phyloP scores from a whole-genome alignment of 1,140 invertebrate species.

The Mesaphorura yosii region DNA sequence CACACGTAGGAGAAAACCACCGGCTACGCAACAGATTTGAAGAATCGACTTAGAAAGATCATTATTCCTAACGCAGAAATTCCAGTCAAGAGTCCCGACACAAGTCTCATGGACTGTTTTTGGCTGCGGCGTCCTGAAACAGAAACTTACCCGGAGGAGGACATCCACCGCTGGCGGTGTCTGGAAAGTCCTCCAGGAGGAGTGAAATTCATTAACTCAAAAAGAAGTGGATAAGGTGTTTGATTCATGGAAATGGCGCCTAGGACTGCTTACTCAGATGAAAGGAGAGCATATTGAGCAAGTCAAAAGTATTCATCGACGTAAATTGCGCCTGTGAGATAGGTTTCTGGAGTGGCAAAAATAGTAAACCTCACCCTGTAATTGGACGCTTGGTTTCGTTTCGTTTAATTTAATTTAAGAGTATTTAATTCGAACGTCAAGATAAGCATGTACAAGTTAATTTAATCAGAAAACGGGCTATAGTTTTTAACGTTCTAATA shows the following conservation, averaged over 20 bases:
- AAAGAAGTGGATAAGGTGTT: not conserved
- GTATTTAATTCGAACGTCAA: too few relatives aligned
- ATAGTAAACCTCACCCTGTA: too few relatives aligned
- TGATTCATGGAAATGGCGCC: not conserved
- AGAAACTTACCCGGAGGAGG: not conserved
- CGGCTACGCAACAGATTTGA: not conserved
- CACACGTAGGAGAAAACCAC: not conserved
- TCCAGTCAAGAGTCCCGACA: not conserved
- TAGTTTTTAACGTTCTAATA: too few relatives aligned
- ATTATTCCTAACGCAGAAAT: not conserved
- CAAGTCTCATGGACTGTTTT: conserved; percentile 5
- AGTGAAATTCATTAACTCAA: not conserved
- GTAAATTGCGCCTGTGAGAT: too few relatives aligned
- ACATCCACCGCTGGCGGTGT: not conserved
- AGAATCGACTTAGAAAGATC: not conserved
- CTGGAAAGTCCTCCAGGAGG: not conserved
- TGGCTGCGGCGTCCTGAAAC: conserved; percentile 1
- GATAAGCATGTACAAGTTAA: too few relatives aligned
- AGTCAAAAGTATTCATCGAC: not conserved
- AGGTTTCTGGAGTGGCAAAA: too few relatives aligned
- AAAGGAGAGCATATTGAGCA: not conserved
- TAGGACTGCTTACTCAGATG: not conserved
- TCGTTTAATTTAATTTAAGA: too few relatives aligned
- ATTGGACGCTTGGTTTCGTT: too few relatives aligned
- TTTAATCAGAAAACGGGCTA: too few relatives aligned